Evolutionary conservation across 2,888 invertebrate species (phyloP), one percentile per base, ranked within the genome.

Genomic region (Cerceris rybyensis): DNA sequence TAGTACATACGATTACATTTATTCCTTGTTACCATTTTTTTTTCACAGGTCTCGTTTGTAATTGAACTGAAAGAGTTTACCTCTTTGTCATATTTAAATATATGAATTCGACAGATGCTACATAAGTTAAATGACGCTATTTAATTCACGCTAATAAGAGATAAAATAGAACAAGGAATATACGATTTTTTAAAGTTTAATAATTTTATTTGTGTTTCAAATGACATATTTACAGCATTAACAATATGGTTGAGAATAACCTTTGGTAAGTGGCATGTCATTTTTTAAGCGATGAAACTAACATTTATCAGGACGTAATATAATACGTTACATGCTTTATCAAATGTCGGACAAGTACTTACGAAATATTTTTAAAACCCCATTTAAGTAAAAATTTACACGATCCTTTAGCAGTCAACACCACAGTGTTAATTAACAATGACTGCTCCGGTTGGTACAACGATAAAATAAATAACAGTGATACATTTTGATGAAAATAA

Each of bases 21-120:
- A 42, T 17, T 69, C 60, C 50, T 60, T 11, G 69, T 28, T 28
- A 28, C 28, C 28, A 13, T 57, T 63, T 28, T 46, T 71, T 71
- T 4, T 9, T 86, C 77, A 9, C 77, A 88, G 88, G 89, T 11
- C 81, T 91, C 76, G 89, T 91, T 17, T 90, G 90, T 64, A 90
- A 87, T 71, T 90, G 69, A 50, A n/a, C n/a, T n/a, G 50, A 50
- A 46, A 11, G 11, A 46, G 1, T 46, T 46, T 11, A n/a, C 6
- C 2, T 46, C 50, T n/a, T 9, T 11, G 0, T n/a, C n/a, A 50
- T 50, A 50, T 7, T n/a, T n/a, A n/a, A 50, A n/a, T 59, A 46
- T 11, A 11, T 5, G 46, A 46, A 46, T 46, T 46, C 2, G 8
- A 11, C 46, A 1, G 8, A 11, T 11, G 46, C 11, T 4, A 46